Evolutionary conservation across 2,797 vertebrate species (phyloP), one percentile per base, ranked within the genome.

Genomic region (Apogon hyalosoma): DNA sequence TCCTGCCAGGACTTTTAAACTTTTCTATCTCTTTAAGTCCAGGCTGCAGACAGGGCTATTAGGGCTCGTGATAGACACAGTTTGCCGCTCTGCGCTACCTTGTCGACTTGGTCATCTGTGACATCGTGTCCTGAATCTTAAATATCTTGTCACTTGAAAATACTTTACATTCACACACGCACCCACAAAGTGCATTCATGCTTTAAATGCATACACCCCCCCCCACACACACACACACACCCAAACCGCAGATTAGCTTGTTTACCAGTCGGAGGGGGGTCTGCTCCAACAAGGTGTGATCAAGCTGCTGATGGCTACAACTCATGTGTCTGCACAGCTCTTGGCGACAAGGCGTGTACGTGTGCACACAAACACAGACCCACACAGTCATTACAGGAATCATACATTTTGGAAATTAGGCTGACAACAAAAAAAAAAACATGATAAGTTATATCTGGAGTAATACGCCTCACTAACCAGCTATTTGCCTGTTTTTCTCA

Each of bases 281-380:
- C 80, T 76, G 79, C 75, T 89, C 77, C 63, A 78, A 77, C 83
- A 84, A 84, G 75, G 80, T 82, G 68, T 89, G 82, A 87, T 84
- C 70, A 74, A 84, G 78, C 75, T 68, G 69, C 86, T 92, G 90
- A 92, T 92, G 81, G 69, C 77, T 80, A 15, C 66, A 81, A 69
- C 88, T 88, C 83, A 92, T 92, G 90, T 87, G 84, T 77, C 83
- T 82, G 87, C 90, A 91, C 90, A 90, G 80, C 75, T 82, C 85
- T 59, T 24, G 3, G 71, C 45, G 80, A 73, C 68, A 62, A 63
- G 74, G 61, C 10, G 50, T 28, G 28, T 59, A 52, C 2, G 18
- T 56, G 58, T 1, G 12, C 36, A 46, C 72, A 62, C 36, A 63
- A 38, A 62, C 21, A 67, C 58, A 51, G 68, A 64, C 61, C n/a